Evolutionary conservation across 2,797 vertebrate species (phyloP), one percentile per base, ranked within the genome.

Genomic region (Acanthiza pusilla): DNA sequence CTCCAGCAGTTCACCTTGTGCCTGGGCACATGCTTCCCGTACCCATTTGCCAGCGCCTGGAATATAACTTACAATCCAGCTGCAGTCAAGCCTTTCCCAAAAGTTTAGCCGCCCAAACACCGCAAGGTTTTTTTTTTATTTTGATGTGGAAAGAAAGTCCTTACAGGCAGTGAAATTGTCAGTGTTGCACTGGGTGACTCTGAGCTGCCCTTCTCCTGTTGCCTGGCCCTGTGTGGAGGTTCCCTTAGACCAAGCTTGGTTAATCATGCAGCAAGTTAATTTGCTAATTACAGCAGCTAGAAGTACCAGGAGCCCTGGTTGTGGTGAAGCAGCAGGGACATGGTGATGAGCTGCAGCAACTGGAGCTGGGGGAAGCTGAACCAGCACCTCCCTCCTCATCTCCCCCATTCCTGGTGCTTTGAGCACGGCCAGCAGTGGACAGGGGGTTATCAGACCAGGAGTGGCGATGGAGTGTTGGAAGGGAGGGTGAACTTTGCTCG

Each of bases 121-220:
- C 23, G 2, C 2, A 12, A 18, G 14, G 8, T 47, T 10, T 26
- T 48, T 48, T 36, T 32, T 55, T 38, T 32, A 47, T 63, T 47
- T 40, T 23, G 2, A 9, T 50, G 18, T 0, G 2, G 38, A 40
- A 54, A 14, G 13, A 15, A 16, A 25, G 16, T 38, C 42, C 45
- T 21, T 48, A 42, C 5, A 48, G 38, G 48, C 17, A 20, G 38
- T 10, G 15, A 48, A 42, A 21, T 12, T 8, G 6, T 65, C 10
- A 1, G 2, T 23, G n/a, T 50, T 9, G 2, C 0, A 2, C 9
- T 32, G 60, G 17, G 13, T 43, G 12, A 10, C 32, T 74, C 36
- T n/a, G 26, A 45, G 57, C 13, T 30, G n/a, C 25, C 22, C 32
- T 58, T 67, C 19, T 77, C n/a, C n/a, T 27, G 26, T 34, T 55